Base-by-base conservation (phyloP, 2,113 vertebrate genomes). In the Promerops cafer region DNA sequence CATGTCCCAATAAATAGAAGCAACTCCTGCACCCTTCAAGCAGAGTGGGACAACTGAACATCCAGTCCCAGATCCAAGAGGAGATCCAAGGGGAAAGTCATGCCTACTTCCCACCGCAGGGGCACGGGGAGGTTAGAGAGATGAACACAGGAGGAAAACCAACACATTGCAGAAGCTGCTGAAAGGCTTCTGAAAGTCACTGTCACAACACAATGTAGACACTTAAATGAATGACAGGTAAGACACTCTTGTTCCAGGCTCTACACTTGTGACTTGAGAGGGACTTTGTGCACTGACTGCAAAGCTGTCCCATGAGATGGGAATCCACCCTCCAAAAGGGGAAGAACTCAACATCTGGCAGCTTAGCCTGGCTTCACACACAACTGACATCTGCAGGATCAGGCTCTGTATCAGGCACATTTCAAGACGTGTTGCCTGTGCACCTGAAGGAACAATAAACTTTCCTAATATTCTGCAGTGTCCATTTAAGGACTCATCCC, bases 31-130 rank as follows among this genome's bases (percentile, higher is more conserved):
- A 31, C 7, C 3, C 35, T 44, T 61, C 35, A 52, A 60, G 44
- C 11, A 68, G 19, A 61, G 42, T 1, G 2, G 35, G 30, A 76
- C 17, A 83, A 68, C 11, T 1, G 3, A 70, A 45, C 22, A 49
- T 5, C 4, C 39, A 61, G 12, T 3, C 40, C 33, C 54, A 91
- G 39, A 52, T 28, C 4, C 27, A 57, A 33, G 49, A 42, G 65
- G 56, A 49, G 52, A 69, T 2, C 37, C 45, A 53, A 11, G 4
- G 7, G 15, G 13, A 74, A 63, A 76, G 42, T n/a, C 12, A 47
- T 4, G 27, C 14, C 53, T 27, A 20, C 7, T 12, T 26, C 20
- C 16, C 11, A 70, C 0, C 2, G 7, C 0, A 27, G 23, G 20
- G 28, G 8, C 1, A 0, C 11, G 6, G 11, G 50, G 16, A 89